These are phyloP conservation scores for Schrankia costaestrigalis DNA, from an alignment of 2,888 invertebrate genomes.

Conservation along the genomic window DNA sequence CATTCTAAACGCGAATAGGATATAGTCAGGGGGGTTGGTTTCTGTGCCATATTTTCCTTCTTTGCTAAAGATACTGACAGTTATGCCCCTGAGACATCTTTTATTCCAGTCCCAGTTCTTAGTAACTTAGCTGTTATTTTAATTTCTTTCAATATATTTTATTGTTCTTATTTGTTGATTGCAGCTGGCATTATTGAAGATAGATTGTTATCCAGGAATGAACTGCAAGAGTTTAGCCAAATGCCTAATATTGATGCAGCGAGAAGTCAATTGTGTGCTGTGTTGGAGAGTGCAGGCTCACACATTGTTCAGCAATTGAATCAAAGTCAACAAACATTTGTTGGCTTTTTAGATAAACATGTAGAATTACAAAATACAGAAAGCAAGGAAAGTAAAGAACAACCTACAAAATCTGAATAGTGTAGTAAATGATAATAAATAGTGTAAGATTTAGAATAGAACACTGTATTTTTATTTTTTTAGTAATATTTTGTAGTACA, in stretches of 20 bases:
- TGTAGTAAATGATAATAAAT: constrained; percentile 11
- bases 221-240: constrained; percentile 83
- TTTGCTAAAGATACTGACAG: no score
- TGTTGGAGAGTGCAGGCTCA: constrained; percentile 83
- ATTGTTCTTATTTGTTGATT: constrained; percentile 25
- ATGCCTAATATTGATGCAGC: constrained; percentile 84
- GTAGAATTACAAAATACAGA: constrained; percentile 50
- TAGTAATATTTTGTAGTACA: background rate
- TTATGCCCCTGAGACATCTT: no score
- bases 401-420: constrained; percentile 30
- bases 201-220: constrained; percentile 83
- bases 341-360: constrained; percentile 84
- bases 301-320: constrained; percentile 84
- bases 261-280: constrained; percentile 84
- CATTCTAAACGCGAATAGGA: no score
- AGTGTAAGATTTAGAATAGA: constrained; percentile 26
- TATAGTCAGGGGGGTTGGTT: no score
- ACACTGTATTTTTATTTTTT: constrained; percentile 11
- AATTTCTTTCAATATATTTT: no score
- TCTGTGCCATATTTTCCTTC: no score
- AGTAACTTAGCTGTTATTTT: no score
- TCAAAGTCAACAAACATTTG: constrained; percentile 84
- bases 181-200: constrained; percentile 88
- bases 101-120: no score
- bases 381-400: constrained; percentile 19